A percentile compares a stretch with the other conserved stretches of the same genome.
Evolutionary conservation across 2,888 invertebrate genomes (phyloP).

Genomic region (Cheilosia vulpina): DNA sequence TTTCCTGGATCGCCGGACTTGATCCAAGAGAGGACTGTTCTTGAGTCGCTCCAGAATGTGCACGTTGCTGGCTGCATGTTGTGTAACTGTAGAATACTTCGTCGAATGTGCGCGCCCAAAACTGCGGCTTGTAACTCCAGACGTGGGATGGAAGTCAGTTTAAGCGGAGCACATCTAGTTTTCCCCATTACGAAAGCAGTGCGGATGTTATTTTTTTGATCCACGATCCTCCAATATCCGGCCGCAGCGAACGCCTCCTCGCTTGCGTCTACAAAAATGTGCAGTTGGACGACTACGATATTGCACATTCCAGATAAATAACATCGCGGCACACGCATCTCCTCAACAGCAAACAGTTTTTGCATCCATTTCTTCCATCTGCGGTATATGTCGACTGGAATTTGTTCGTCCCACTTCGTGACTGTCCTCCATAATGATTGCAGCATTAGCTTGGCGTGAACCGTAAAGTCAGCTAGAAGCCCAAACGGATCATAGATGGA

Average conservation of each 20-base stretch:
- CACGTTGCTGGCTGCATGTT: not conserved
- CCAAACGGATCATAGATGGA: not conserved
- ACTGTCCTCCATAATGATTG: not conserved
- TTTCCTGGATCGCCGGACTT: slow-evolving; percentile 10
- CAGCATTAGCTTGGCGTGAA: too few relatives aligned
- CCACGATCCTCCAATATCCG: slow-evolving; percentile 18
- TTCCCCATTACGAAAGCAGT: slow-evolving; percentile 21
- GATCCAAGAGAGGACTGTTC: slow-evolving; percentile 15
- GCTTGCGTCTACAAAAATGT: slow-evolving; percentile 21
- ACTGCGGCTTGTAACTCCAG: slow-evolving; percentile 37
- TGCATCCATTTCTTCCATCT: not conserved
- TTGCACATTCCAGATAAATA: too few relatives aligned
- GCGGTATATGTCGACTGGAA: not conserved
- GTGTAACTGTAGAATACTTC: not conserved
- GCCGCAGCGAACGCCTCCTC: slow-evolving; percentile 4
- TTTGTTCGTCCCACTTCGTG: not conserved
- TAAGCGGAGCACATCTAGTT: slow-evolving; percentile 8
- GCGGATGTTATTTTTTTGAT: not conserved
- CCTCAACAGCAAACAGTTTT: not conserved
- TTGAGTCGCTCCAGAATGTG: slow-evolving; percentile 29
- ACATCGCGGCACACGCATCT: not conserved
- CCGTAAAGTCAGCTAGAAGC: not conserved
- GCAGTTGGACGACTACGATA: too few relatives aligned
- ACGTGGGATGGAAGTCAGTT: slow-evolving; percentile 16
- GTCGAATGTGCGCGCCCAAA: slow-evolving; percentile 4